These are phyloP conservation scores for Psittacula derbiana DNA, from an alignment of 2,797 vertebrate species.

Conservation along the genomic window DNA sequence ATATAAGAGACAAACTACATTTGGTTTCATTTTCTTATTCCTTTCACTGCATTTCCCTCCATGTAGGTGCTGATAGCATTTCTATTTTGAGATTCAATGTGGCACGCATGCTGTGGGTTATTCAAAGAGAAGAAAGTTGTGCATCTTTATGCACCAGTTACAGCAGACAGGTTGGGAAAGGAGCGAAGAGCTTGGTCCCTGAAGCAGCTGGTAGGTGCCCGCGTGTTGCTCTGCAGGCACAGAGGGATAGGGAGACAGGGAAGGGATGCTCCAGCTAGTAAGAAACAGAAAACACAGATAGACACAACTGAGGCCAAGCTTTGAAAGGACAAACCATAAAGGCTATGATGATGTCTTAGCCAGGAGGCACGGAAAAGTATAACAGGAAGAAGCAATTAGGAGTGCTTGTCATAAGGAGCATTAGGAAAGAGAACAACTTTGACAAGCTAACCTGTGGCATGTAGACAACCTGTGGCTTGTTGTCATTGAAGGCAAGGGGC, in stretches of 20 bases:
- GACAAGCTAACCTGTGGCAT: neutral
- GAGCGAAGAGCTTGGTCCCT: neutral
- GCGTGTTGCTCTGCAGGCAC: neutral
- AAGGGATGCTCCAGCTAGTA: neutral
- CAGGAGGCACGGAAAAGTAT: slow-evolving; percentile 23
- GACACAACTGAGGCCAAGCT: neutral
- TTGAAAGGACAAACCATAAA: neutral
- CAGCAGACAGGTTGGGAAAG: neutral
- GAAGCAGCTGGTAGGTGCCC: neutral
- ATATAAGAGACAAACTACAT: neutral
- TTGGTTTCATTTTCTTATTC: neutral
- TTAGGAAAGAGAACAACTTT: slow-evolving; percentile 13
- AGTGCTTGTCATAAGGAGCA: slow-evolving; percentile 29
- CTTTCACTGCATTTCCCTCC: neutral
- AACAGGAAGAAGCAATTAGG: slow-evolving; percentile 49
- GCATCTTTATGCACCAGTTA: neutral
- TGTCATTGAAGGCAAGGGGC: neutral
- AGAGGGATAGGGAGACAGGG: neutral
- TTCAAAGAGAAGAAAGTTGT: neutral
- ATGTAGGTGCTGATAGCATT: neutral
- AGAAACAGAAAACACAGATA: neutral
- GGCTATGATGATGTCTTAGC: neutral
- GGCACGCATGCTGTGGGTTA: neutral
- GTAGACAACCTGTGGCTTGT: neutral
- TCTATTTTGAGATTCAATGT: neutral